A percentile compares a stretch with the other conserved stretches of the same genome.
Conservation (phyloP, 2,797 vertebrate genomes). For the Oryzias dopingdopingensis region DNA sequence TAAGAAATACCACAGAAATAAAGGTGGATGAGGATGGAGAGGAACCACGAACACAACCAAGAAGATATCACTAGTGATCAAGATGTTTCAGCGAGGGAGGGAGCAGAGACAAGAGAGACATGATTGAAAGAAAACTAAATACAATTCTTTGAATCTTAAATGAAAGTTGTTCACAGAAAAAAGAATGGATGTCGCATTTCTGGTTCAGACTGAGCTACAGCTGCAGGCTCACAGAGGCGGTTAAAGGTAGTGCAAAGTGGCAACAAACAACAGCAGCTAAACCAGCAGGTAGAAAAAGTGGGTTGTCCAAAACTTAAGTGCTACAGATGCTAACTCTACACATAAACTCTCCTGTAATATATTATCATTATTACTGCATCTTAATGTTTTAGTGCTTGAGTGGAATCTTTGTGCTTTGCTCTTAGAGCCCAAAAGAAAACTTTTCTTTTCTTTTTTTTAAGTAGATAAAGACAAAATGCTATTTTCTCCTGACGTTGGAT, state of each 20-base stretch:
- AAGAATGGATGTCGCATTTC: constrained; percentile 18
- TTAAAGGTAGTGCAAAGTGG: constrained; percentile 47
- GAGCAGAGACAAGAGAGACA: too few species aligned
- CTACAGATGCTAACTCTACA: constrained; percentile 16
- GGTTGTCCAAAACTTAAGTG: constrained; percentile 6
- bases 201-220: constrained; percentile 9
- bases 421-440: constrained; percentile 18
- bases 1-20: too few species aligned
- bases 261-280: constrained; percentile 21
- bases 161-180: not conserved
- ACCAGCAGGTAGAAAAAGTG: not conserved
- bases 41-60: too few species aligned
- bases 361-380: constrained; percentile 14
- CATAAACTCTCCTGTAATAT: constrained; percentile 1
- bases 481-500: not conserved
- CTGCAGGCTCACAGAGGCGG: constrained; percentile 3
- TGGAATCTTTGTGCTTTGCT: constrained; percentile 51
- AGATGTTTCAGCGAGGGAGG: too few species aligned
- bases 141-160: too few species aligned
- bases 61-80: too few species aligned
- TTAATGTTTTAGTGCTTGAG: constrained; percentile 2
- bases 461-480: not conserved
- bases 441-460: not conserved
- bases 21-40: too few species aligned
- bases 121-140: too few species aligned